Evolutionary conservation across 2,888 invertebrate species (phyloP).

Genomic region (Perdita meconis): DNA sequence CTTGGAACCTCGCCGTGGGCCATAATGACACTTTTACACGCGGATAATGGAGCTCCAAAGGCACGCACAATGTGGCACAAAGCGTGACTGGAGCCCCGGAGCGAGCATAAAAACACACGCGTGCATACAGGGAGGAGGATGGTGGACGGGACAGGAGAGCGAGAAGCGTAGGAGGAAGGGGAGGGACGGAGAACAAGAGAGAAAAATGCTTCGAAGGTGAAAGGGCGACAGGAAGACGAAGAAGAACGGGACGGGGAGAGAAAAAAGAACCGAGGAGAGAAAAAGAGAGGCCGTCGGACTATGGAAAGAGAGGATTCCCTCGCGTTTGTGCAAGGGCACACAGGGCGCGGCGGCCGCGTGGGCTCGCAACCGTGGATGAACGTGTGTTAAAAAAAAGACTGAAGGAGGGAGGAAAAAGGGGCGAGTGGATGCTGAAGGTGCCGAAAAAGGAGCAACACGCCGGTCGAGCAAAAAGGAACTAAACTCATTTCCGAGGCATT

Average conservation of each 20-base stretch:
- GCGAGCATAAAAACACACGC: constrained; percentile 79
- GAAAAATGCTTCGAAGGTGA: constrained; percentile 54
- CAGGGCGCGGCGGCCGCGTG: constrained; percentile 5
- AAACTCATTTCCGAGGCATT: constrained; percentile 84
- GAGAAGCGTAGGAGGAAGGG: constrained; percentile 7
- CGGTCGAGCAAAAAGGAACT: constrained; percentile 79
- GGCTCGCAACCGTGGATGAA: neutral
- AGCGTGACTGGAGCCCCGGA: constrained; percentile 74
- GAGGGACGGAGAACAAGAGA: constrained; percentile 33
- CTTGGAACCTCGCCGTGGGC: constrained; percentile 52
- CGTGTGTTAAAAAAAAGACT: constrained; percentile 57
- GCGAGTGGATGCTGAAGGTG: constrained; percentile 61
- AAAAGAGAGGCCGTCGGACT: constrained; percentile 22
- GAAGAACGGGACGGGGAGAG: constrained; percentile 28
- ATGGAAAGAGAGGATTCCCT: constrained; percentile 32
- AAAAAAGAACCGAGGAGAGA: constrained; percentile 13
- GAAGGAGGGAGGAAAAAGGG: constrained; percentile 59
- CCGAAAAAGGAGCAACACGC: constrained; percentile 73
- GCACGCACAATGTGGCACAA: constrained; percentile 77
- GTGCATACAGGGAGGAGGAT: constrained; percentile 65
- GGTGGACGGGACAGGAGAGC: too few species aligned
- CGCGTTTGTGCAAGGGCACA: constrained; percentile 35
- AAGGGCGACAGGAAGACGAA: constrained; percentile 54
- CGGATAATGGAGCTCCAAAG: constrained; percentile 79
- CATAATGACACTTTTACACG: constrained; percentile 78